phyloP scores from a whole-genome alignment of 2,888 invertebrate species.

The Rotaria macrura region DNA sequence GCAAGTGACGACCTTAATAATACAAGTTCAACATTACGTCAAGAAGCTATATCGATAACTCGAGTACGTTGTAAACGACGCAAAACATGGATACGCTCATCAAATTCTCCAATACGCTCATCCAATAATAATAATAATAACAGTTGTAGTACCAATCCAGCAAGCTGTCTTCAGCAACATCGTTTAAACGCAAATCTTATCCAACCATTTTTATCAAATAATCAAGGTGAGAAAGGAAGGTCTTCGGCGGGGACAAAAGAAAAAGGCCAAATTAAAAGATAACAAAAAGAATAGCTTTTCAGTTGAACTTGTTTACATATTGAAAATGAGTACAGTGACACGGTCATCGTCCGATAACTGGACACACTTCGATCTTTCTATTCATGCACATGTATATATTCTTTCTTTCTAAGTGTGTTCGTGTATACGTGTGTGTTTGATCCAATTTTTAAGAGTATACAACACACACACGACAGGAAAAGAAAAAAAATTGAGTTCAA shows the following conservation, averaged over 20 bases:
- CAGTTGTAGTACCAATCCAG: not conserved
- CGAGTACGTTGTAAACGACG: constrained; percentile 22
- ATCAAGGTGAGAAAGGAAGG: not conserved
- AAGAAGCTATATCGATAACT: not conserved
- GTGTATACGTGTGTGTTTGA: not conserved
- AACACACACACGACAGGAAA: not conserved
- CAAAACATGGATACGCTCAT: constrained; percentile 19
- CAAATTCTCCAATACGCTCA: not conserved
- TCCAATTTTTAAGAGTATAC: not conserved
- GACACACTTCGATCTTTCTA: not conserved
- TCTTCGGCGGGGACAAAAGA: not conserved
- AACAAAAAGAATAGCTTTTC: not conserved
- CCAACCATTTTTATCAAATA: not conserved
- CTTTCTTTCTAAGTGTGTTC: not conserved
- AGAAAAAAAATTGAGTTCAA: not conserved
- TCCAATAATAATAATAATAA: not conserved
- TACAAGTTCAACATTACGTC: constrained; percentile 14
- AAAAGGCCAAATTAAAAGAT: too few species aligned
- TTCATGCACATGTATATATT: not conserved
- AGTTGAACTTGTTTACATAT: not conserved
- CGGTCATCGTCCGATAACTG: not conserved
- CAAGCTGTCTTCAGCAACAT: not conserved
- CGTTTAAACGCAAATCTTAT: not conserved
- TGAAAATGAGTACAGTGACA: not conserved
- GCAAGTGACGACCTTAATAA: not conserved